Conservation (phyloP, 2,888 invertebrate species). For the Ferrisia virgata region DNA sequence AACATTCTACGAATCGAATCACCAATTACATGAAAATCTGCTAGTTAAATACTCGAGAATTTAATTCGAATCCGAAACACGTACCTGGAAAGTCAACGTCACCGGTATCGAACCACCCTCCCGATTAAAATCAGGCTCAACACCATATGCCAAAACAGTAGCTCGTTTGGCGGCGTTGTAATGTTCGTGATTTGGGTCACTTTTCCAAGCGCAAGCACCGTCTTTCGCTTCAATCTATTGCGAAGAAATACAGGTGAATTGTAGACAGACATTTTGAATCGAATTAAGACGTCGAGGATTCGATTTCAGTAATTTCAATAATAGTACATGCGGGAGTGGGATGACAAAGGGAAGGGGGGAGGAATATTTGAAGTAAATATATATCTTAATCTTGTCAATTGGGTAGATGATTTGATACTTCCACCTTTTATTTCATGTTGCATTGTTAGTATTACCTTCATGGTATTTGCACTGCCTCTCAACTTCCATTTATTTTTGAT, state of each 20-base stretch:
- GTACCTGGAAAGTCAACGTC: constrained; percentile 74
- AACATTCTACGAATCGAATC: constrained; percentile 63
- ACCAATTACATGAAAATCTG: not conserved
- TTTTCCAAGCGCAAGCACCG: constrained; percentile 88
- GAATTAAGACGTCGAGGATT: not conserved
- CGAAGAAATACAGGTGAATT: too few relatives aligned
- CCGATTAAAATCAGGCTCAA: constrained; percentile 89
- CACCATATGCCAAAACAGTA: constrained; percentile 78
- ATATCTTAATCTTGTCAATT: too few relatives aligned
- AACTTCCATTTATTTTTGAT: constrained; percentile 73
- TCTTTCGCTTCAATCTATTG: constrained; percentile 54
- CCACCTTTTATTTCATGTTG: too few relatives aligned
- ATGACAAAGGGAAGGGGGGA: too few relatives aligned
- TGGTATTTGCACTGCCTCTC: constrained; percentile 79
- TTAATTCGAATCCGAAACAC: not conserved
- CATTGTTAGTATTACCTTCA: constrained; percentile 62
- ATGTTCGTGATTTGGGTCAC: constrained; percentile 87
- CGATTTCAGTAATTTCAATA: too few relatives aligned
- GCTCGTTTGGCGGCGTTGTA: constrained; percentile 84
- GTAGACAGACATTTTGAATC: not conserved
- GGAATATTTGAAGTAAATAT: too few relatives aligned
- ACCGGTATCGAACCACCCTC: constrained; percentile 98
- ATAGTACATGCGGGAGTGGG: too few relatives aligned
- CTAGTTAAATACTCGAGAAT: not conserved
- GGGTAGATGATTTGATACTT: too few relatives aligned